A percentile compares a stretch with the other conserved stretches of the same genome.
phyloP scores from a whole-genome alignment of 64 coral and sea anemone genomes.

The Stichodactyla mertensii region DNA sequence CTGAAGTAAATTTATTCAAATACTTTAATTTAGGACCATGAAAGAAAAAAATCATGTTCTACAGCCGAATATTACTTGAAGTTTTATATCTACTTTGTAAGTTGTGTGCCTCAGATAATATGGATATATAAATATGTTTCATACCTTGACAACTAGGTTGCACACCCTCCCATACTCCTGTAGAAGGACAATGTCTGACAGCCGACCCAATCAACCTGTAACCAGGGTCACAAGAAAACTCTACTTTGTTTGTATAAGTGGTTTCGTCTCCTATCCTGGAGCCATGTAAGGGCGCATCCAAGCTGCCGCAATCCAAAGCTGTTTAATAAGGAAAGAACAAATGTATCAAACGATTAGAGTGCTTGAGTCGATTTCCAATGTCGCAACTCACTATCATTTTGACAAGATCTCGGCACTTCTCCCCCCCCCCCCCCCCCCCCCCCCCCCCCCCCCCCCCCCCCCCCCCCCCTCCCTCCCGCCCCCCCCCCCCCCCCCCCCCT shows the following conservation, averaged over 20 bases:
- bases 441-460: not conserved
- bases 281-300: conserved; percentile 7
- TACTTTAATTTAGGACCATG: no score
- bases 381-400: no score
- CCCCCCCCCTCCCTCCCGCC: not conserved
- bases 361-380: no score
- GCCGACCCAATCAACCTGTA: conserved; percentile 30
- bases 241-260: conserved; percentile 12
- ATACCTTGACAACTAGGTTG: conserved; percentile 40
- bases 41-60: no score
- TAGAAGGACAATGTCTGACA: conserved; percentile 19
- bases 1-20: no score
- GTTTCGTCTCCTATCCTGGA: not conserved
- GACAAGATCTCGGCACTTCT: not conserved
- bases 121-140: not conserved
- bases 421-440: not conserved
- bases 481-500: not conserved
- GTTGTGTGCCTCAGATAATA: no score
- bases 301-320: conserved; percentile 39
- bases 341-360: not conserved
- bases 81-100: no score
- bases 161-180: conserved; percentile 26
- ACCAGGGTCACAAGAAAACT: conserved; percentile 32
- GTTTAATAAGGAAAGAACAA: not conserved
- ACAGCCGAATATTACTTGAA: no score